These are phyloP conservation scores for Drosophila kurseongensis DNA, from an alignment of 1,140 invertebrate genomes.

Conservation along the genomic window DNA sequence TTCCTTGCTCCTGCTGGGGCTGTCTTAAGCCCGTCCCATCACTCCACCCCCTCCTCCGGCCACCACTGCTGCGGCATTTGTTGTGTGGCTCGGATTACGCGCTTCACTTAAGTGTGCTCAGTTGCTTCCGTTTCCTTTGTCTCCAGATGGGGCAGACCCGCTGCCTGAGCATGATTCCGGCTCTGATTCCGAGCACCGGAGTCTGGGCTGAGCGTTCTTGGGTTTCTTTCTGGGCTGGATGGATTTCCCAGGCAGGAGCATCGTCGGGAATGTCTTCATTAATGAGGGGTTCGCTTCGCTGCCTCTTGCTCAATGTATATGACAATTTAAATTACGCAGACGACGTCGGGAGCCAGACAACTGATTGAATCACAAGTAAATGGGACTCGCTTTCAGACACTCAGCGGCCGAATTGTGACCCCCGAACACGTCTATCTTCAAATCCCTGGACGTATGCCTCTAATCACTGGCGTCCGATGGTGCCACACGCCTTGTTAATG, in stretches of 20 bases:
- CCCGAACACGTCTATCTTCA: conserved; percentile 5
- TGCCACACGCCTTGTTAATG: conserved; percentile 69
- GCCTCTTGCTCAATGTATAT: conserved; percentile 13
- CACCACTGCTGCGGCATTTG: conserved; percentile 57
- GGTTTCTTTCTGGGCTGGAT: conserved; percentile 39
- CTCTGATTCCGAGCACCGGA: not conserved
- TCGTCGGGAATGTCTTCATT: conserved; percentile 65
- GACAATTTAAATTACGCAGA: conserved; percentile 37
- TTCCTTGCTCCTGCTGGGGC: conserved; percentile 41
- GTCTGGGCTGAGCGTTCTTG: conserved; percentile 38
- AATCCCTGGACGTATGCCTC: conserved; percentile 56
- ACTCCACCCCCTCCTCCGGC: conserved; percentile 1
- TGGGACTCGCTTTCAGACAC: not conserved
- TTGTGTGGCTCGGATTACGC: conserved; percentile 81
- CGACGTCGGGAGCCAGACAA: not conserved
- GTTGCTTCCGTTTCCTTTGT: conserved; percentile 70
- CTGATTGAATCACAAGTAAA: conserved; percentile 11
- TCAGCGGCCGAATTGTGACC: not conserved
- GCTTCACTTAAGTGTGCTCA: conserved; percentile 81
- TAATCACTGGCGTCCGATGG: conserved; percentile 63
- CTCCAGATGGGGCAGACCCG: conserved; percentile 7
- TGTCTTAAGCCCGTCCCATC: conserved; percentile 8
- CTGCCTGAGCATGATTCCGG: conserved; percentile 5
- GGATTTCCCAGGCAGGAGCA: conserved; percentile 55
- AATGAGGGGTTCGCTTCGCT: conserved; percentile 58